Evolutionary conservation across 37 sponge, comb jelly and placozoan genomes (phyloP), one percentile per base, ranked within the genome.

Genomic region (Ianthella basta): DNA sequence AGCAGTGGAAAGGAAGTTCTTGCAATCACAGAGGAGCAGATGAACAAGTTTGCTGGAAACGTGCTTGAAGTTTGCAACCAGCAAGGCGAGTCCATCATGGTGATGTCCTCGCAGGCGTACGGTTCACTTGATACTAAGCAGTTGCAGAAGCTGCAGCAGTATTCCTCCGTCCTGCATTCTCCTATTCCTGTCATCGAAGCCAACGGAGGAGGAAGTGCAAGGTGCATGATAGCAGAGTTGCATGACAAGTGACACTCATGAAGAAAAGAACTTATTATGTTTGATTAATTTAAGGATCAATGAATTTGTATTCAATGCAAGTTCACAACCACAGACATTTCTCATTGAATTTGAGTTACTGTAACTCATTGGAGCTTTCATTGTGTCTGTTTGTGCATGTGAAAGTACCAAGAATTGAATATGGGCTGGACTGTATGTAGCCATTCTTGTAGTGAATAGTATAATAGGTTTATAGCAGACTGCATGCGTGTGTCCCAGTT

Each of bases 161-260:
- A 79, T 13, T 27, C 32, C 25, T 39, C 44, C 18, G 70, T 90
- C 32, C 44, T 91, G 0, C 89, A 89, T 32, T 41, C 41, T 8
- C 83, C 89, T 8, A 75, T 94, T 4, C 72, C 60, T 0, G 72
- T 59, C 5, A 89, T 94, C 29, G 95, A 94, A 72, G 80, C 80
- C 5, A 74, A 86, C 24, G 95, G 95, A 24, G 95, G 95, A 8
- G 95, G 95, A 18, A 82, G 91, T 32, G 95, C 85, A 6, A 86
- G 95, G 21, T 94, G 95, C 30, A 94, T 94, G 95, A 73, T 94
- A 25, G 89, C 86, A 0, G 91, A 94, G 60, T 59, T 94, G 18
- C 91, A 86, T 35, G 20, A 4, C 14, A 41, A 21, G 1, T 70
- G 1, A 15, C 32, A 34, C 10, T 37, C 3, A 70, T 25, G 24